Percentiles rank a stretch among this genome's conserved stretches.
phyloP scores from a whole-genome alignment of 2,888 invertebrate genomes.

The Plusia festucae region DNA sequence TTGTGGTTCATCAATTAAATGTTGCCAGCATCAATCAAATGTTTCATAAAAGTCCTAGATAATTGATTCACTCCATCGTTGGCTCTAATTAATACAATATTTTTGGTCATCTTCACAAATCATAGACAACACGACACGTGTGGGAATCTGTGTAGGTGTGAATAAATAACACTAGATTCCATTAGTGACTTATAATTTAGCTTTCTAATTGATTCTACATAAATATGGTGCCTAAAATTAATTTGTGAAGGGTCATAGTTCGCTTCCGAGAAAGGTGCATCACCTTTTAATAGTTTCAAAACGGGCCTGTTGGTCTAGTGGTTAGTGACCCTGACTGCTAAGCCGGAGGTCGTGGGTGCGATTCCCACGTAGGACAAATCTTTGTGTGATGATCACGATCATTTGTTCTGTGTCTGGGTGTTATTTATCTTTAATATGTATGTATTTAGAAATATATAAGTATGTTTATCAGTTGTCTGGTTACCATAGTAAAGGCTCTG shows the following conservation, averaged over 20 bases:
- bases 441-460: too few species aligned
- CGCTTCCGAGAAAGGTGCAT: conserved; percentile 18
- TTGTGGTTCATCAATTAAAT: conserved; percentile 22
- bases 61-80: conserved; percentile 44
- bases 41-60: conserved; percentile 49
- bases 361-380: too few species aligned
- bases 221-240: conserved; percentile 15
- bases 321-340: too few species aligned
- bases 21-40: conserved; percentile 46
- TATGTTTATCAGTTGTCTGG: too few species aligned
- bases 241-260: conserved; percentile 13
- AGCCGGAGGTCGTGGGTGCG: too few species aligned
- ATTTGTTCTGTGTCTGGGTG: too few species aligned
- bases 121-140: conserved; percentile 27
- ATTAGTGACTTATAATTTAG: conserved; percentile 16
- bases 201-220: conserved; percentile 38
- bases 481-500: too few species aligned
- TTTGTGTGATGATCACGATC: too few species aligned
- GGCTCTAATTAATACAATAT: conserved; percentile 49
- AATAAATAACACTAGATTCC: conserved; percentile 22
- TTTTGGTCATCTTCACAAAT: conserved; percentile 54
- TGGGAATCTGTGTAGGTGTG: conserved; percentile 52
- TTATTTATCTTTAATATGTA: too few species aligned
- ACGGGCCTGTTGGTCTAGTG: too few species aligned
- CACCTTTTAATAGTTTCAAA: conserved; percentile 2